phyloP scores from a whole-genome alignment of 2,113 vertebrate genomes.

The Ictalurus punctatus region DNA sequence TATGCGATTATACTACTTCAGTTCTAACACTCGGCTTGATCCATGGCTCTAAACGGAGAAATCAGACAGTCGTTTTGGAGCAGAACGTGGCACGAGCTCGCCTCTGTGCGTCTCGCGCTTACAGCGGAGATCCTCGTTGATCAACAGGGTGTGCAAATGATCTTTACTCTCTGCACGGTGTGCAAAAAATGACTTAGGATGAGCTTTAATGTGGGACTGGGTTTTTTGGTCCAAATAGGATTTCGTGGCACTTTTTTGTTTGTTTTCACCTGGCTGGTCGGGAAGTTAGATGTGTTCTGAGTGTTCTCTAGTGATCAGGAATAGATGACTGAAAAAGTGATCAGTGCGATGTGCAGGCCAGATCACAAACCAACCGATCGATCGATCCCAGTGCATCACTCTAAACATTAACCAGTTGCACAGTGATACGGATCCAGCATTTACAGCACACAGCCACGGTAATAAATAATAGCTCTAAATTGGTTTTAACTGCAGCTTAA shows the following conservation, averaged over 20 bases:
- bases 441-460: neutral
- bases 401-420: neutral
- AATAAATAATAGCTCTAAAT: neutral
- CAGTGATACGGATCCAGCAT: neutral
- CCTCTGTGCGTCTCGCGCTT: conserved; percentile 39
- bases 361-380: neutral
- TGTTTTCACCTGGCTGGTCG: neutral
- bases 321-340: neutral
- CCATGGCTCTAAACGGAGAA: conserved; percentile 38
- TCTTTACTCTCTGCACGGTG: neutral
- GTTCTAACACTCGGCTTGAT: conserved; percentile 34
- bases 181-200: neutral
- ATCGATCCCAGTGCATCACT: neutral
- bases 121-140: conserved; percentile 31
- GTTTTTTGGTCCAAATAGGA: neutral
- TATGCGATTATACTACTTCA: conserved; percentile 35
- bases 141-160: conserved; percentile 51
- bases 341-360: neutral
- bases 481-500: neutral
- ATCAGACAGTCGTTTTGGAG: conserved; percentile 39
- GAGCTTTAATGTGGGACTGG: neutral
- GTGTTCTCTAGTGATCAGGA: neutral
- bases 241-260: neutral
- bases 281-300: neutral
- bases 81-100: conserved; percentile 49